Evolutionary conservation across 2,113 vertebrate genomes (phyloP).

Genomic region (Rhinopomastus cyanomelas): DNA sequence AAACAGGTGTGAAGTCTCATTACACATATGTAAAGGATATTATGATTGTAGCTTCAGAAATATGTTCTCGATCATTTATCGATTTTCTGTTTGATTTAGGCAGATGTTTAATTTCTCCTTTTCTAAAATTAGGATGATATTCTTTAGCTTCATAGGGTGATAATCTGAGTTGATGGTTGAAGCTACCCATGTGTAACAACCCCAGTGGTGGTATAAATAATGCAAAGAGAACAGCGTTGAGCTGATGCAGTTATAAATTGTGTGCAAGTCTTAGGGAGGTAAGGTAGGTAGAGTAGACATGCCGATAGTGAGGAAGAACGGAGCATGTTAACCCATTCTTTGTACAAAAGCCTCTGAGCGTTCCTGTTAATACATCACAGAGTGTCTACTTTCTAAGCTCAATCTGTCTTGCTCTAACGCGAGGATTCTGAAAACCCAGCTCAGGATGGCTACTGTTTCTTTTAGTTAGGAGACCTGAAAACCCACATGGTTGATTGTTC

Average conservation of each 20-base stretch:
- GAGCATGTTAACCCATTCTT: neutral
- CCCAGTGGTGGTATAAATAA: neutral
- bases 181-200: neutral
- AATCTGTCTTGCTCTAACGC: neutral
- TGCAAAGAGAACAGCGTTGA: neutral
- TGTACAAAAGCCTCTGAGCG: neutral
- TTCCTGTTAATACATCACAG: neutral
- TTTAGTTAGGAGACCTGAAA: neutral
- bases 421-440: neutral
- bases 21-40: neutral
- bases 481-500: neutral
- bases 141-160: neutral
- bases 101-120: neutral
- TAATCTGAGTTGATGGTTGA: neutral
- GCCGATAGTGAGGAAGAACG: neutral
- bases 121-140: neutral
- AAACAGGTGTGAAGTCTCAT: neutral
- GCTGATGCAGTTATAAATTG: neutral
- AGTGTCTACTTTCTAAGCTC: neutral
- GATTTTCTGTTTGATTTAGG: neutral
- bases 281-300: accelerated
- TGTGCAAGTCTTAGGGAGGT: no score
- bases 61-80: neutral
- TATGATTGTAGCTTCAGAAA: neutral
- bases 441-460: neutral